These are phyloP conservation scores for Lithophane semibrunnea DNA, from an alignment of 2,888 invertebrate genomes.

Conservation along the genomic window DNA sequence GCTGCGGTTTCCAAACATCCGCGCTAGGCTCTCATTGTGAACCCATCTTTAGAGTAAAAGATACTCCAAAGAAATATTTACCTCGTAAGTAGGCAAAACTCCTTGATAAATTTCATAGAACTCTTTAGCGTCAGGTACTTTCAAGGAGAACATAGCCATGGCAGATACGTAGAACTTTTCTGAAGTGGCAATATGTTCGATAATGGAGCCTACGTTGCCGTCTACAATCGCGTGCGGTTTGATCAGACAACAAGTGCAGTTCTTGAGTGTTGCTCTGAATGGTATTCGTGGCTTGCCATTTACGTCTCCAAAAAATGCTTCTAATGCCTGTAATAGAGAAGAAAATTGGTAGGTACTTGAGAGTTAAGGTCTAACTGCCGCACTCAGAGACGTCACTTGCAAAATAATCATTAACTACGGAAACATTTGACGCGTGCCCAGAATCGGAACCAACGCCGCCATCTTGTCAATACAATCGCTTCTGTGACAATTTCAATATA, in stretches of 20 bases:
- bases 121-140: constrained; percentile 95
- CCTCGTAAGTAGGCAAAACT: constrained; percentile 94
- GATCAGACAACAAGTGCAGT: constrained; percentile 95
- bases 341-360: background rate
- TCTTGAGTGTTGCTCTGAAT: constrained; percentile 89
- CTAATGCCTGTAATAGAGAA: constrained; percentile 73
- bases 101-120: constrained; percentile 98
- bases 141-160: constrained; percentile 94
- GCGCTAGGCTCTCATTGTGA: background rate
- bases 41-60: background rate
- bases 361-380: background rate
- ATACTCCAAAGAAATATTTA: no score
- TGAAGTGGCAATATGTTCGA: constrained; percentile 92
- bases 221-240: constrained; percentile 97
- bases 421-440: no score
- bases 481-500: no score
- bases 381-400: background rate
- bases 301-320: constrained; percentile 81
- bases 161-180: constrained; percentile 94
- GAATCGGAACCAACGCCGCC: no score
- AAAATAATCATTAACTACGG: background rate
- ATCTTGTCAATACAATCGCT: no score
- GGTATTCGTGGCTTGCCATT: constrained; percentile 79
- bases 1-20: background rate
- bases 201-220: constrained; percentile 93